Evolutionary conservation across 1,140 invertebrate species (phyloP), one percentile per base, ranked within the genome.

Genomic region (Araneus ventricosus): DNA sequence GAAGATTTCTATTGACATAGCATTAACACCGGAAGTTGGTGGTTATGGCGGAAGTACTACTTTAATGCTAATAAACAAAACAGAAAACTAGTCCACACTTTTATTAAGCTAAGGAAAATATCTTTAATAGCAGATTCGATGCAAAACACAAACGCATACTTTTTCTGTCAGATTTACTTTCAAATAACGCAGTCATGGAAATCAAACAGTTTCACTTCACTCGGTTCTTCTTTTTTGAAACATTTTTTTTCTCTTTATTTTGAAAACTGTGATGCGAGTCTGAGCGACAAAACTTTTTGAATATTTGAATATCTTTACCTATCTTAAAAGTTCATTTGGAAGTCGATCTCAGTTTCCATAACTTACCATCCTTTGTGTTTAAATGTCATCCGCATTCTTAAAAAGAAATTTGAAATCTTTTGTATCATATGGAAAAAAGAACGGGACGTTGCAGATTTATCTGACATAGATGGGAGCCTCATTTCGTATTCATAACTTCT

Each of bases 401-500:
- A 34, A 75, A 75, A 75, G 34, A 67, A 52, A n/a, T 22, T 63
- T n/a, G 2, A 20, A 63, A 63, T 22, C 59, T 63, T 63, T 63
- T 63, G 59, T 22, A 20, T 34, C 14, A 75, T 20, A n/a, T n/a
- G n/a, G n/a, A 34, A 63, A 70, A 30, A 70, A 27, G 14, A 70
- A 8, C 2, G 4, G 27, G 8, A 27, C 30, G 70, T 6, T 27
- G 10, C n/a, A 75, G 14, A 75, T 17, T 20, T 34, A 34, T 75
- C 70, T 20, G 45, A 52, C 27, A 20, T 75, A 34, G 30, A 75
- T 75, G 10, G 14, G 20, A 24, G 8, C 17, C 30, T 22, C 30
- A 75, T 75, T 75, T 75, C 70, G 14, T 75, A 75, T 75, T 37
- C 70, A 75, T 75, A 75, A 75, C 70, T 75, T 37, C 17, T 22